These are phyloP conservation scores for Drosophila falleni DNA, from an alignment of 2,888 invertebrate species.

Conservation along the genomic window DNA sequence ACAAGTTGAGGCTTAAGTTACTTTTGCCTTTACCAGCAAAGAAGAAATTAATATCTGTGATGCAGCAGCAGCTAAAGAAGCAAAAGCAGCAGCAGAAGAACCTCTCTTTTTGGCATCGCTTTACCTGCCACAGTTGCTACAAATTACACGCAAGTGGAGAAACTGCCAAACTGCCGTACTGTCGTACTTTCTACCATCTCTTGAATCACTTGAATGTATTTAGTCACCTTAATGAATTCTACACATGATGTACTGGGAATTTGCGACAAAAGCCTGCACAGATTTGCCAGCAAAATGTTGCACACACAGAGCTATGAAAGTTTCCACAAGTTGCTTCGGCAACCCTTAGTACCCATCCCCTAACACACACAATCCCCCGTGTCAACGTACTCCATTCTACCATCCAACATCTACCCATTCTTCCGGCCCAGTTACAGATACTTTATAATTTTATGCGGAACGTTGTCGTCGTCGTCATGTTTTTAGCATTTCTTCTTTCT, in stretches of 20 bases:
- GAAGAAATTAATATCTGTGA: constrained; percentile 79
- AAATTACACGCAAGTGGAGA: constrained; percentile 79
- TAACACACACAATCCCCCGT: constrained; percentile 1
- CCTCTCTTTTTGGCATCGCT: constrained; percentile 64
- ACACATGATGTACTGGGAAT: constrained; percentile 79
- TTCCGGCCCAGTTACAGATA: constrained; percentile 54
- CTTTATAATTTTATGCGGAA: constrained; percentile 75
- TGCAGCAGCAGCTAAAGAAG: constrained; percentile 51
- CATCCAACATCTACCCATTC: constrained; percentile 12
- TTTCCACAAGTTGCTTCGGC: constrained; percentile 57
- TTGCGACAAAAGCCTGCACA: constrained; percentile 78
- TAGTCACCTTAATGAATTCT: constrained; percentile 81
- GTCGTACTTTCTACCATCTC: not conserved
- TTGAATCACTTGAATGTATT: constrained; percentile 68
- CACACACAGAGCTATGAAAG: constrained; percentile 62
- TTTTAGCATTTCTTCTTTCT: constrained; percentile 46
- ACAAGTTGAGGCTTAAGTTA: constrained; percentile 80
- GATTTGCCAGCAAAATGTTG: constrained; percentile 68
- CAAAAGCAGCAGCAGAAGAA: constrained; percentile 16
- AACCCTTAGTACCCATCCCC: constrained; percentile 20
- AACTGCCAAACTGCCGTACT: constrained; percentile 69
- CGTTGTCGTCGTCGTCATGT: constrained; percentile 57
- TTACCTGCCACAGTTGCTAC: constrained; percentile 78
- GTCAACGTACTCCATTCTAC: not conserved
- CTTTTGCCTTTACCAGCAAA: constrained; percentile 66